These are phyloP conservation scores for Hybos culiciformis DNA, from an alignment of 2,888 invertebrate species.

Conservation along the genomic window DNA sequence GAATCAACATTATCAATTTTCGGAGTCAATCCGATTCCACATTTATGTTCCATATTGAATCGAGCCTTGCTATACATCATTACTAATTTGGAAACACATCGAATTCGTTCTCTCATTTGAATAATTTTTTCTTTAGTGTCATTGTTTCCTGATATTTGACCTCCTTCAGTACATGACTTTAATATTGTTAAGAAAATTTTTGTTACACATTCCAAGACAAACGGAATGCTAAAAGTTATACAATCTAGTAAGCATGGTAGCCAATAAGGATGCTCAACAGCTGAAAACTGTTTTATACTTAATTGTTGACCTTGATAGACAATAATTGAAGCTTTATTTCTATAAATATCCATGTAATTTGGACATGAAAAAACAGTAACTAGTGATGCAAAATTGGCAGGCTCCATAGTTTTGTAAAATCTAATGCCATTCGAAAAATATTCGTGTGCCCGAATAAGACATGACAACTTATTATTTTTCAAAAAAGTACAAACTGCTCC, in stretches of 20 bases:
- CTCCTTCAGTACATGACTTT: background rate
- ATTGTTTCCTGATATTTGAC: too few relatives aligned
- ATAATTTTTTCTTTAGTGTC: too few relatives aligned
- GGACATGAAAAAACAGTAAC: constrained; percentile 98
- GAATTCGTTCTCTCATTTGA: too few relatives aligned
- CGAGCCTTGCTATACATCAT: too few relatives aligned
- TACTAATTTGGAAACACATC: too few relatives aligned
- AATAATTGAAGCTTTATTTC: constrained; percentile 69
- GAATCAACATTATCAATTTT: too few relatives aligned
- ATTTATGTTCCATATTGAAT: too few relatives aligned
- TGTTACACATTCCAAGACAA: background rate
- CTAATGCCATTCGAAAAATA: constrained; percentile 44
- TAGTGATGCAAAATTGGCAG: constrained; percentile 93
- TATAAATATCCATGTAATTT: constrained; percentile 97
- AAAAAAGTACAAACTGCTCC: constrained; percentile 98
- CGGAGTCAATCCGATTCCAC: too few relatives aligned
- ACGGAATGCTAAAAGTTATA: background rate
- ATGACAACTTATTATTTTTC: constrained; percentile 94
- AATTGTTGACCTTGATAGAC: background rate
- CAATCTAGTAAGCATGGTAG: background rate
- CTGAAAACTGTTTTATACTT: background rate
- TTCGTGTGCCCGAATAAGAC: constrained; percentile 97
- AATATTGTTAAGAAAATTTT: background rate
- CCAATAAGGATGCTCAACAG: background rate
- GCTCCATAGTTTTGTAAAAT: constrained; percentile 98